These are phyloP conservation scores for Noctuana brunneofusca DNA, from an alignment of 2,888 invertebrate genomes.

Conservation along the genomic window DNA sequence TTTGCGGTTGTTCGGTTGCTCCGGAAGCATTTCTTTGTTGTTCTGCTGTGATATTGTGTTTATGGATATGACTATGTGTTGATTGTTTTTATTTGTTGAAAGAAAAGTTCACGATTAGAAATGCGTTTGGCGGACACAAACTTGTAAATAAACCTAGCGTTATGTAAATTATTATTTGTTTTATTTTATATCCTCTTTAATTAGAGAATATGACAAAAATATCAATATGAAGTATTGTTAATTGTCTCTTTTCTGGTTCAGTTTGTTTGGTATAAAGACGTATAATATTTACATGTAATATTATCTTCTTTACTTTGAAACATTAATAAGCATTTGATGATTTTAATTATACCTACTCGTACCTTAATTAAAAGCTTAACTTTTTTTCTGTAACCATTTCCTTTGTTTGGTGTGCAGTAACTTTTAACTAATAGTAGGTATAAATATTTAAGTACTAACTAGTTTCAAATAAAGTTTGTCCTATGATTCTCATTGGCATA, in stretches of 20 bases:
- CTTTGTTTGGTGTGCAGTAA: too few species aligned
- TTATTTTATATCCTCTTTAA: conserved; percentile 11
- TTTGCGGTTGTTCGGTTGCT: conserved; percentile 55
- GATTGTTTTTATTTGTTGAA: conserved; percentile 61
- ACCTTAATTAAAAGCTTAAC: too few species aligned
- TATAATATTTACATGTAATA: too few species aligned
- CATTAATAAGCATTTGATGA: too few species aligned
- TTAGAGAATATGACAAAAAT: background rate
- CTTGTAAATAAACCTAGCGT: conserved; percentile 76
- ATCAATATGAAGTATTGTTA: background rate
- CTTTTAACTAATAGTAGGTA: too few species aligned
- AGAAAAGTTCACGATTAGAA: conserved; percentile 54
- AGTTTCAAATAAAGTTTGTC: too few species aligned
- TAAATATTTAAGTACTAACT: too few species aligned
- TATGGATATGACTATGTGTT: conserved; percentile 70
- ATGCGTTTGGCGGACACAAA: conserved; percentile 60
- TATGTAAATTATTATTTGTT: conserved; percentile 35
- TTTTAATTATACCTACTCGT: too few species aligned
- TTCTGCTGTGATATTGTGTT: conserved; percentile 81
- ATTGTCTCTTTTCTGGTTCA: background rate
- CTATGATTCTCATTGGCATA: too few species aligned
- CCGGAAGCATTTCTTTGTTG: conserved; percentile 78
- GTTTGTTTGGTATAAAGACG: too few species aligned
- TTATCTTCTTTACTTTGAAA: too few species aligned
- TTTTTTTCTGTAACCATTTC: too few species aligned